Conservation (phyloP, 2,888 invertebrate species). For the Maniola hyperantus region DNA sequence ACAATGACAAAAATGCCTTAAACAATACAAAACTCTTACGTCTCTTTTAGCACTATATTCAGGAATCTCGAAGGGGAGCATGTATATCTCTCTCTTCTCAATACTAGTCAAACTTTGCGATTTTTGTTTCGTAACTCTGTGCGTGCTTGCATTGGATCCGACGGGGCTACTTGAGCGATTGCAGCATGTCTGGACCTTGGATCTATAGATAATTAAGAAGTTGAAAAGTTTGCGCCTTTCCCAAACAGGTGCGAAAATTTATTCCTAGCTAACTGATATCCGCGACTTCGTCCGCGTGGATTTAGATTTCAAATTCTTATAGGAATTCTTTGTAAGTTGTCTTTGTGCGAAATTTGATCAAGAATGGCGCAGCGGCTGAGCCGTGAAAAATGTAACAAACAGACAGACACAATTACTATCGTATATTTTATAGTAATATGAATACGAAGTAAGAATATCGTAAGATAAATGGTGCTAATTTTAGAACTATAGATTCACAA, state of each 20-base stretch:
- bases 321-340: not conserved
- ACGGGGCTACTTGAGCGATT: constrained; percentile 19
- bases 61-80: constrained; percentile 33
- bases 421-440: no score
- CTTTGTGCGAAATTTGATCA: not conserved
- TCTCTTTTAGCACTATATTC: constrained; percentile 2
- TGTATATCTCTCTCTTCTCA: constrained; percentile 39
- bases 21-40: not conserved
- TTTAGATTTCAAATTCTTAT: not conserved
- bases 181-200: constrained; percentile 15
- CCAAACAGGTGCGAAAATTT: not conserved
- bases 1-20: no score
- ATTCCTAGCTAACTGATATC: no score
- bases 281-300: no score
- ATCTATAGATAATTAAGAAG: not conserved
- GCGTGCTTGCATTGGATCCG: constrained; percentile 38
- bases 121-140: constrained; percentile 39
- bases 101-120: constrained; percentile 48
- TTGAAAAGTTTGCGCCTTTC: constrained; percentile 4
- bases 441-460: no score
- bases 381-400: no score
- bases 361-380: no score
- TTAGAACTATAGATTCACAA: no score
- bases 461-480: no score
- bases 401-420: no score